Base-by-base conservation (phyloP, 1,140 invertebrate species). In the Drosophila punjabiensis region DNA sequence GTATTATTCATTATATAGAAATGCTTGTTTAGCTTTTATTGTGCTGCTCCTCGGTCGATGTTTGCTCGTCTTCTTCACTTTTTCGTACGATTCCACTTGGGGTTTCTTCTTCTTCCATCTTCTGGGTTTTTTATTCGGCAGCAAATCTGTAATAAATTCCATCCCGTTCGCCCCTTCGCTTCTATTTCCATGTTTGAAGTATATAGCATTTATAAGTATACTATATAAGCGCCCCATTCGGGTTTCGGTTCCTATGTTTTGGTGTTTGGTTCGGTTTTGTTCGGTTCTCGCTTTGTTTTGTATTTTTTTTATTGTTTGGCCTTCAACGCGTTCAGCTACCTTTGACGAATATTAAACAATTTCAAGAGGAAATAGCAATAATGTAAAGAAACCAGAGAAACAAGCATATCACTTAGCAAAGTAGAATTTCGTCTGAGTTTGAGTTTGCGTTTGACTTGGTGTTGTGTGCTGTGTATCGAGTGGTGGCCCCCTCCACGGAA, bases 291-390 rank as follows among this genome's bases (percentile, higher is more conserved):
- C 24, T 53, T 73, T 65, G 65, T 56, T 24, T n/a, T n/a, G n/a
- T n/a, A n/a, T 20, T 50, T 52, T 52, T 52, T 53, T 78, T 77
- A 62, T 82, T 90, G 86, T 90, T 90, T 90, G 86, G 86, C 86
- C 86, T 90, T 90, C 82, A 76, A 69, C 52, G 87, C 86, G 86
- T 90, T 86, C 86, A 84, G 79, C 79, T 82, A 90, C 86, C 86
- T 90, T 90, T 90, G 79, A 90, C 79, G 85, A 89, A 89, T 89
- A 90, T 89, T 90, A 89, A 89, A 85, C 86, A 90, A 89, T 90
- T 90, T 90, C 71, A 88, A 79, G 74, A 76, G 71, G 61, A 79
- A 65, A 88, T 84, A 84, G 77, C 66, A 89, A 89, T 81, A 88
- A 59, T 88, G 85, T 88, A 89, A 90, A 84, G 70, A 89, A 88